Percentiles rank a stretch among this genome's conserved stretches.
Evolutionary conservation across 2,888 invertebrate genomes (phyloP).

Genomic region (Tipula unca): DNA sequence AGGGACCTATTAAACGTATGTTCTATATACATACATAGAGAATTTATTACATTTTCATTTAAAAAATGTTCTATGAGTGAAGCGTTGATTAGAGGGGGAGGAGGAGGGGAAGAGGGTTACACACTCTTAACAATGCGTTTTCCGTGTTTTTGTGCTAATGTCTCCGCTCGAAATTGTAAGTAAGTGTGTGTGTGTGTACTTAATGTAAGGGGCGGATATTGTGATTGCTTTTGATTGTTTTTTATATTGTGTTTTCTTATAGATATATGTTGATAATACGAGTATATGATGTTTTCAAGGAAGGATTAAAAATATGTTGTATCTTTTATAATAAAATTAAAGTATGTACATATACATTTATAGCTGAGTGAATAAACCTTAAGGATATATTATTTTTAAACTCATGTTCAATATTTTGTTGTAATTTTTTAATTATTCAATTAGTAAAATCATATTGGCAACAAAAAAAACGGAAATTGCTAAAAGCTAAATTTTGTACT

Average conservation of each 20-base stretch:
- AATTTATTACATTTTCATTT: neutral
- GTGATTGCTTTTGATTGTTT: neutral
- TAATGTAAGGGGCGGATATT: constrained; percentile 8
- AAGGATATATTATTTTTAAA: neutral
- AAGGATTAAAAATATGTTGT: neutral
- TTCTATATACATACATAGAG: too few species aligned
- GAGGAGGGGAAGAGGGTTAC: neutral
- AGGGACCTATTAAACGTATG: neutral
- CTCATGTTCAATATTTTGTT: neutral
- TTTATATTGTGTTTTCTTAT: neutral
- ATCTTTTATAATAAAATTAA: neutral
- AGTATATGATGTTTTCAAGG: neutral
- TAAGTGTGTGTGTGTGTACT: neutral
- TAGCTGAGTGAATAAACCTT: neutral
- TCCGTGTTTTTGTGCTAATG: neutral
- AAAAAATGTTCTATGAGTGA: neutral
- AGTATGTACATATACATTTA: neutral
- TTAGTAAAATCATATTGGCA: neutral
- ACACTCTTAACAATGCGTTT: neutral
- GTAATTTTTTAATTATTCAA: neutral
- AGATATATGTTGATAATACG: neutral
- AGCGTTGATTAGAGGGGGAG: neutral
- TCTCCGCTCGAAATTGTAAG: neutral
- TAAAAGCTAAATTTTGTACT: neutral
- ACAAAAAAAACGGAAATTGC: neutral